Evolutionary conservation across 2,797 vertebrate species (phyloP).

Genomic region (Pogonophryne albipinna): DNA sequence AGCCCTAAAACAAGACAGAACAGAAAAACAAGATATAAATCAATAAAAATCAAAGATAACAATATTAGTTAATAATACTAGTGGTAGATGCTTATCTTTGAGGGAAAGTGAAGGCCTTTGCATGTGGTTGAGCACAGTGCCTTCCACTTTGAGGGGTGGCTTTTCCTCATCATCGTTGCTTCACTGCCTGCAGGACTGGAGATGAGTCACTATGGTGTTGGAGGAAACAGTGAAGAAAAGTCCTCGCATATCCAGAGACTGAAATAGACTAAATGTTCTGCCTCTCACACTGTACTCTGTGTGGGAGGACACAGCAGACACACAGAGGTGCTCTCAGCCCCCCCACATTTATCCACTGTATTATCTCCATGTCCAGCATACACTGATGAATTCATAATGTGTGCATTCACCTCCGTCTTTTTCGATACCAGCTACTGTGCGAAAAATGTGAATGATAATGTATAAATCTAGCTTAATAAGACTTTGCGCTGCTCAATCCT

Average conservation of each 20-base stretch:
- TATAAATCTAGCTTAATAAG: not conserved
- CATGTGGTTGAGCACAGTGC: not conserved
- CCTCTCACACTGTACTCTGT: conserved; percentile 56
- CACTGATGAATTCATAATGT: conserved; percentile 13
- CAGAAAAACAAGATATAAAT: not conserved
- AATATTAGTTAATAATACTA: too few relatives aligned
- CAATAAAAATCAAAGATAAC: not conserved
- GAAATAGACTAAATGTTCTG: conserved; percentile 74
- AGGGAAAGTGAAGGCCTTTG: not conserved
- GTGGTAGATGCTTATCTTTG: not conserved
- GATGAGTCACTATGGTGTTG: conserved; percentile 69
- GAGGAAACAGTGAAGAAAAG: conserved; percentile 68
- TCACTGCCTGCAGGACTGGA: conserved; percentile 48
- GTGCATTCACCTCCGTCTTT: not conserved
- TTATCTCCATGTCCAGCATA: conserved; percentile 31
- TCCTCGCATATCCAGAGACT: conserved; percentile 59
- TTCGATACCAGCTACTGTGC: not conserved
- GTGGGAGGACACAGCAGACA: conserved; percentile 75
- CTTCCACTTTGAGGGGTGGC: conserved; percentile 15
- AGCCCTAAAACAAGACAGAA: not conserved
- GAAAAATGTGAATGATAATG: not conserved
- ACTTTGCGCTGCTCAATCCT: not conserved
- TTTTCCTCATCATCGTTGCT: conserved; percentile 14
- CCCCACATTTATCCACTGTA: conserved; percentile 58
- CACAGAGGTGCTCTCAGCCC: conserved; percentile 63